Evolutionary conservation across 2,113 vertebrate genomes (phyloP).

Genomic region (Hippopotamus amphibius): DNA sequence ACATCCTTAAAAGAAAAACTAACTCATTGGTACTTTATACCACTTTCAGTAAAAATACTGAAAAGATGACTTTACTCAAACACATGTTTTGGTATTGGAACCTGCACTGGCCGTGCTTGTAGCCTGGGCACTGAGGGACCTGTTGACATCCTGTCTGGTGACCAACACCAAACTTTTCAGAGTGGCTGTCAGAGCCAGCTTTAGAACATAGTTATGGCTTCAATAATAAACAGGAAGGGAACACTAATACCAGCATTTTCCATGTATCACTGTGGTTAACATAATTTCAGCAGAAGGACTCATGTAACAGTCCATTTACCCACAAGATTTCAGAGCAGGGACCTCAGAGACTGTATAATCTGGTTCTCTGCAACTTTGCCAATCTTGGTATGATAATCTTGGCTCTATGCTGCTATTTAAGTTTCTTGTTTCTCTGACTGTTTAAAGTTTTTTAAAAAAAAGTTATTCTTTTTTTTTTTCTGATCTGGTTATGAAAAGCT

Average conservation of each 20-base stretch:
- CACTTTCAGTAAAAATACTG: neutral
- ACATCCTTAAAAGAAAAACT: neutral
- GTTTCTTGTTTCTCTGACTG: conserved; percentile 35
- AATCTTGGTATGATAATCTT: neutral
- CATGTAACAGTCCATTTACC: conserved; percentile 64
- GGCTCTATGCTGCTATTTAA: neutral
- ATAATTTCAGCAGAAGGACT: conserved; percentile 68
- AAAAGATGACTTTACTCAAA: neutral
- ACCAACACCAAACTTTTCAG: conserved; percentile 59
- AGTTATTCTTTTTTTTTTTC: neutral
- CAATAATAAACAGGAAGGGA: conserved; percentile 74
- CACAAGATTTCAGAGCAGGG: conserved; percentile 55
- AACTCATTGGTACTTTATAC: neutral
- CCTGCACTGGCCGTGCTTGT: conserved; percentile 76
- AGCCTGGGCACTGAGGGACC: conserved; percentile 80
- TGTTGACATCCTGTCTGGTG: conserved; percentile 68
- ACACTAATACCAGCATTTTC: conserved; percentile 83
- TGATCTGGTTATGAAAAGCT: conserved; percentile 42
- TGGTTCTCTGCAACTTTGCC: neutral
- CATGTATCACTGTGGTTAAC: conserved; percentile 76
- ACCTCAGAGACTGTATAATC: conserved; percentile 19
- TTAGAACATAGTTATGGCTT: conserved; percentile 81
- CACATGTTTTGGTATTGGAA: neutral
- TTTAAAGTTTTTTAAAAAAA: conserved; percentile 11
- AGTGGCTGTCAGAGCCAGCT: conserved; percentile 48